Base-by-base conservation (phyloP, 2,888 invertebrate genomes). In the Sarcophaga variegata region DNA sequence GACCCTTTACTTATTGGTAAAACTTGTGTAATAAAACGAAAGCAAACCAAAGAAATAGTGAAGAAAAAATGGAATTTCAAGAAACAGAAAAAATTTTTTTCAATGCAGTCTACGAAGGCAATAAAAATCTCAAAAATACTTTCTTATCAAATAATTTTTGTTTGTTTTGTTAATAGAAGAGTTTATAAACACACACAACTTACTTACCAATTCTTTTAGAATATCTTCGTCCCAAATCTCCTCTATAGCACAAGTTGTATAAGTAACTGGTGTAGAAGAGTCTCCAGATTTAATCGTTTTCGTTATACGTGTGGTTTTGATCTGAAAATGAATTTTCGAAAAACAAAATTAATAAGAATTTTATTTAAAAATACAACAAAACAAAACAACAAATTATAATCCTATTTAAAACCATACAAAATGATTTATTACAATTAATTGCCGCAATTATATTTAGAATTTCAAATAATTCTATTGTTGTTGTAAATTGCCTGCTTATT, bases 161-260 rank as follows among this genome's bases (percentile, higher is more conserved):
- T 2, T 20, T 20, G 0, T 20, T 20, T 20, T 20, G 20, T 1
- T 20, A 37, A 37, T 37, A 37, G 37, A 37, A 37, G 37, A 14
- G 17, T 17, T 17, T 54, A 14, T 54, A 54, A 49, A 17, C 1
- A 17, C 1, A 54, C 37, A 1, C 11, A 22, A 45, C 22, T 22
- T 22, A 94, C 95, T 95, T 92, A 97, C 97, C 94, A 96, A 95
- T 93, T 95, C 94, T 92, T 95, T 95, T 86, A 97, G 95, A 86
- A 95, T 94, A 90, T 95, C 94, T 92, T 96, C 96, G 96, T 97
- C 96, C 96, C 96, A 96, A 94, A 97, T 96, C 93, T 95, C 95
- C 92, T 96, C 96, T 90, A 96, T 94, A 93, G 96, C 96, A 92
- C 94, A 94, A 92, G 94, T 94, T 93, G 94, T 94, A 91, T 94